Percentiles rank a stretch among this genome's conserved stretches.
Conservation (phyloP, 2,888 invertebrate genomes). For the Drosophila leonis region DNA sequence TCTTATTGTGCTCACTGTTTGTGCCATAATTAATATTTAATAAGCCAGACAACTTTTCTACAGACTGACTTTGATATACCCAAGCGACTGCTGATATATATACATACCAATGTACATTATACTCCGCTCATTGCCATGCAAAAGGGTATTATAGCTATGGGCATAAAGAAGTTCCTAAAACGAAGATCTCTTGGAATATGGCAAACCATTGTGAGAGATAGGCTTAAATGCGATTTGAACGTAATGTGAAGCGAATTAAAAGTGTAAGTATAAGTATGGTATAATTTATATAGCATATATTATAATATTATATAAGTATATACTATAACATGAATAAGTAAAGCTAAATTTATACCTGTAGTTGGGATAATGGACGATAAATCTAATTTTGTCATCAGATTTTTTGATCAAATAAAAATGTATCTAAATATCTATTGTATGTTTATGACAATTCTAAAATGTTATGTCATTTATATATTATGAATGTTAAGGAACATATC, state of each 20-base stretch:
- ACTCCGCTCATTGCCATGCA: slow-evolving; percentile 12
- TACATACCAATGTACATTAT: slow-evolving; percentile 1
- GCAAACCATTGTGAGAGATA: not conserved
- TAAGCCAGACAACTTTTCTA: slow-evolving; percentile 59
- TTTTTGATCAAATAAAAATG: not conserved
- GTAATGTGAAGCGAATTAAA: not conserved
- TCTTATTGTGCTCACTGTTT: slow-evolving; percentile 31
- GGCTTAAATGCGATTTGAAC: not conserved
- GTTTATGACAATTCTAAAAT: not conserved
- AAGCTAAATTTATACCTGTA: not conserved
- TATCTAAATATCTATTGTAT: not conserved
- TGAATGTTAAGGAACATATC: no score
- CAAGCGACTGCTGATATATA: slow-evolving; percentile 19
- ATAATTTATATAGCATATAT: no score
- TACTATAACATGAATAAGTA: not conserved
- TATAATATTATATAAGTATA: no score
- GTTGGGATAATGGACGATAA: not conserved
- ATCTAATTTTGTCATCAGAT: not conserved
- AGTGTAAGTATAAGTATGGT: not conserved
- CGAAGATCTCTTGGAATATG: not conserved
- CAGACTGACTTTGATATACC: slow-evolving; percentile 44
- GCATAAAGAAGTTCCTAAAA: slow-evolving; percentile 2
- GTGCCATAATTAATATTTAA: slow-evolving; percentile 80
- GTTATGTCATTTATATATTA: no score
- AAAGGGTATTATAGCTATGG: slow-evolving; percentile 16